phyloP scores from a whole-genome alignment of 2,797 vertebrate species.

The Hippopotamyrus pictus region DNA sequence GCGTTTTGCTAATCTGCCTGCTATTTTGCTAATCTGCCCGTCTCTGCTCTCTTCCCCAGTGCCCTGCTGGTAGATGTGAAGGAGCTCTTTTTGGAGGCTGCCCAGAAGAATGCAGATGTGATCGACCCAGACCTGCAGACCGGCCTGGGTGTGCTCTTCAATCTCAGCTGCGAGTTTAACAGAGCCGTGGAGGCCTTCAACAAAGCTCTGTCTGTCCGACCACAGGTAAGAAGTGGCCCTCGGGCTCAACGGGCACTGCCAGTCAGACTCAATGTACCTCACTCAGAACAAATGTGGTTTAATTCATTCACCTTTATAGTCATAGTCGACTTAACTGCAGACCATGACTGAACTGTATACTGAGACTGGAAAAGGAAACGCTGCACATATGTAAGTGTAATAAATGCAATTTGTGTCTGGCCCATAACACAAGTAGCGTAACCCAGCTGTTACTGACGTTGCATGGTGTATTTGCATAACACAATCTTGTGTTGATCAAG shows the following conservation, averaged over 20 bases:
- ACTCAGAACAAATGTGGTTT: neutral
- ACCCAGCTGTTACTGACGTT: neutral
- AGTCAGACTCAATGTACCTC: neutral
- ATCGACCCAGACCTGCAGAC: constrained; percentile 95
- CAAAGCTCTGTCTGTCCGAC: constrained; percentile 87
- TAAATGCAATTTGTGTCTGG: neutral
- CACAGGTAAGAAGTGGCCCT: constrained; percentile 67
- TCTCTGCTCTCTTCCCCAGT: constrained; percentile 50
- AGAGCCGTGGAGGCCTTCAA: constrained; percentile 97
- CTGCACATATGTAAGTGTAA: neutral
- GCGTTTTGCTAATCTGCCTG: neutral
- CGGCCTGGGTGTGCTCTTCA: constrained; percentile 90
- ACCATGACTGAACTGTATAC: neutral
- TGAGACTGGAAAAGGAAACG: neutral
- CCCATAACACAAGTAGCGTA: neutral
- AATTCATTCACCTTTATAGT: neutral
- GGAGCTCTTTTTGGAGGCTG: constrained; percentile 87
- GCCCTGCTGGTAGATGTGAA: constrained; percentile 81
- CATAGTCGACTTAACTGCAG: neutral
- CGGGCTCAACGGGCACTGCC: neutral
- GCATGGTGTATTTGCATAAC: neutral
- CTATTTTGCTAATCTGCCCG: neutral
- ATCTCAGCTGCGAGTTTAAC: constrained; percentile 91
- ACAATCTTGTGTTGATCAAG: neutral
- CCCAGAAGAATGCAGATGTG: constrained; percentile 78